These are phyloP conservation scores for Acanthosoma haemorrhoidale DNA, from an alignment of 2,888 invertebrate genomes.

Conservation along the genomic window DNA sequence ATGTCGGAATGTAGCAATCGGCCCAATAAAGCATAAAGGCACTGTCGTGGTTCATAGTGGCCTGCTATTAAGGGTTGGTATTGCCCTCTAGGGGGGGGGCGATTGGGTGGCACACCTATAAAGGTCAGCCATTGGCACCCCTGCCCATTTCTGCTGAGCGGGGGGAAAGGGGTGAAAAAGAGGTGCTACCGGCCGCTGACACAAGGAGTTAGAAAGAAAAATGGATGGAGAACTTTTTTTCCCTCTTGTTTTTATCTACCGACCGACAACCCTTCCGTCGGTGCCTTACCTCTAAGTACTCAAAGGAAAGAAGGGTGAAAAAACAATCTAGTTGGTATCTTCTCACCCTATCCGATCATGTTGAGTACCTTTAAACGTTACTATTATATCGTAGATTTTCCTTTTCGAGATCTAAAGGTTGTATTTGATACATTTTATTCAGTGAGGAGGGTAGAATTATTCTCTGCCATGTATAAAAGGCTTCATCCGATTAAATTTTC, in stretches of 20 bases:
- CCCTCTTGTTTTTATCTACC: neutral
- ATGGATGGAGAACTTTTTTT: neutral
- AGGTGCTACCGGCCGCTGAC: neutral
- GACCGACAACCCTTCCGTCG: neutral
- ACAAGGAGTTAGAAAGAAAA: neutral
- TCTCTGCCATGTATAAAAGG: no score
- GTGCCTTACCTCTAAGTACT: neutral
- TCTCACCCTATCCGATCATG: neutral
- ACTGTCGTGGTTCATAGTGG: neutral
- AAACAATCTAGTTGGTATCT: neutral
- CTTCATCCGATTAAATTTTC: no score
- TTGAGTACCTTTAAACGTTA: neutral
- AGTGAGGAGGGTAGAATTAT: no score
- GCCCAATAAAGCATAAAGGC: neutral
- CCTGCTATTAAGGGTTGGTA: no score
- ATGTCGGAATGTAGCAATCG: neutral
- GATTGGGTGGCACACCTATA: neutral
- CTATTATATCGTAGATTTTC: neutral
- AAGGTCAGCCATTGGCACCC: constrained; percentile 9
- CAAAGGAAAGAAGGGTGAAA: neutral
- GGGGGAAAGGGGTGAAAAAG: neutral
- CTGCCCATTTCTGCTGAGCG: neutral
- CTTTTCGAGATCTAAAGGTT: no score
- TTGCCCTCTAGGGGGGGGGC: no score
- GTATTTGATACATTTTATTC: no score